Percentiles rank a stretch among this genome's conserved stretches.
Conservation (phyloP, 2,888 invertebrate genomes). For the Lycocerus yunnanus region DNA sequence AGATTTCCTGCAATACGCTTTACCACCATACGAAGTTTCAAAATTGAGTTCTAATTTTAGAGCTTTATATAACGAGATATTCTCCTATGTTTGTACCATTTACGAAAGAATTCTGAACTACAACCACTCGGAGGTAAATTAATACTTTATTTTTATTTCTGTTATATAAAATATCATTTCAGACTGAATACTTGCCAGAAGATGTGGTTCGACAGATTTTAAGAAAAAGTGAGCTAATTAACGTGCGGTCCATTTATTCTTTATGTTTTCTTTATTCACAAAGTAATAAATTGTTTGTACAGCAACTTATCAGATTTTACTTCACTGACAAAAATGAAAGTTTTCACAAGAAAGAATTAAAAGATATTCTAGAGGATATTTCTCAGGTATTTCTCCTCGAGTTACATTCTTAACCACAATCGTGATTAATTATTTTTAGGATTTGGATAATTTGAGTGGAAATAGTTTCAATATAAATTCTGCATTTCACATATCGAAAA, state of each 20-base stretch:
- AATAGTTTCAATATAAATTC: slow-evolving; percentile 39
- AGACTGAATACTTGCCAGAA: slow-evolving; percentile 50
- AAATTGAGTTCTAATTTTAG: slow-evolving; percentile 55
- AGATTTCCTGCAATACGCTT: slow-evolving; percentile 48
- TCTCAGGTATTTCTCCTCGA: slow-evolving; percentile 40
- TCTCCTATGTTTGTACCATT: slow-evolving; percentile 70
- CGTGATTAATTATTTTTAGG: slow-evolving; percentile 19
- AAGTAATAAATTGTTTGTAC: slow-evolving; percentile 43
- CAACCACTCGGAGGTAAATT: slow-evolving; percentile 71
- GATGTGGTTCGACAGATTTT: slow-evolving; percentile 43
- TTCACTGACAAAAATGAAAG: slow-evolving; percentile 40
- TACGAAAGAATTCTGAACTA: slow-evolving; percentile 79
- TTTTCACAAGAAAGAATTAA: slow-evolving; percentile 45
- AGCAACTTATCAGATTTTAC: slow-evolving; percentile 43
- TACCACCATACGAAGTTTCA: slow-evolving; percentile 51
- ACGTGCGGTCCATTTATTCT: slow-evolving; percentile 46
- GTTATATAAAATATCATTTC: slow-evolving; percentile 29
- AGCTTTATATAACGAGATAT: slow-evolving; percentile 61
- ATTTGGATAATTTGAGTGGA: slow-evolving; percentile 11
- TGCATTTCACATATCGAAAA: slow-evolving; percentile 44
- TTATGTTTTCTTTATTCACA: slow-evolving; percentile 46
- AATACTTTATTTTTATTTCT: background rate
- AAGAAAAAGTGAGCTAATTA: slow-evolving; percentile 45
- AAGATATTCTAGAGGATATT: slow-evolving; percentile 45
- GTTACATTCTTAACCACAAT: background rate